phyloP scores from a whole-genome alignment of 2,888 invertebrate species.

The Eupeodes latifasciatus region DNA sequence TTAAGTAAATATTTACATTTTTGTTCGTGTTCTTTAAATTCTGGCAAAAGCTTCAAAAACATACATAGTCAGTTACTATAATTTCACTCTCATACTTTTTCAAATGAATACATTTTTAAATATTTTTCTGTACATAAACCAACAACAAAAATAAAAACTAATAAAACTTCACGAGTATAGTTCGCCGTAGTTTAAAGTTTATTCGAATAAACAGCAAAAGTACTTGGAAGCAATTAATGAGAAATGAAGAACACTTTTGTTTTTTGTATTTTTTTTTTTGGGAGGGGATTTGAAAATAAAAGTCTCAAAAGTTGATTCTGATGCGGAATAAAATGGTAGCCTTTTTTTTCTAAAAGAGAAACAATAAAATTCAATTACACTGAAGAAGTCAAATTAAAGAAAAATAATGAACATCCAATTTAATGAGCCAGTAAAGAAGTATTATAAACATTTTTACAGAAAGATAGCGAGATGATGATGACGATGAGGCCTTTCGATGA shows the following conservation, averaged over 20 bases:
- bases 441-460: neutral
- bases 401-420: neutral
- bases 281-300: neutral
- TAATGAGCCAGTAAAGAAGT: constrained; percentile 13
- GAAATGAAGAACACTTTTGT: neutral
- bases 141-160: neutral
- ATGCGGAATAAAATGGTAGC: neutral
- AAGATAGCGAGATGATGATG: neutral
- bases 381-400: neutral
- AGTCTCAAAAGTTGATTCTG: neutral
- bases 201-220: constrained; percentile 27
- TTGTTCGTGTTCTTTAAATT: neutral
- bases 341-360: neutral
- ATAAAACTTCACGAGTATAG: neutral
- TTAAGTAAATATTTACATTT: neutral
- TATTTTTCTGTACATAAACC: neutral
- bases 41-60: neutral
- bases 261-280: too few relatives aligned
- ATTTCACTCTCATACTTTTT: constrained; percentile 1
- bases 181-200: neutral
- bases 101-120: neutral
- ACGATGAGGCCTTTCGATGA: constrained; percentile 4
- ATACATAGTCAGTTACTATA: neutral
- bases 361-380: constrained; percentile 33
- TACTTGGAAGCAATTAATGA: constrained; percentile 23